Evolutionary conservation across 2,888 invertebrate genomes (phyloP), one percentile per base, ranked within the genome.

Genomic region (Tillus elongatus): DNA sequence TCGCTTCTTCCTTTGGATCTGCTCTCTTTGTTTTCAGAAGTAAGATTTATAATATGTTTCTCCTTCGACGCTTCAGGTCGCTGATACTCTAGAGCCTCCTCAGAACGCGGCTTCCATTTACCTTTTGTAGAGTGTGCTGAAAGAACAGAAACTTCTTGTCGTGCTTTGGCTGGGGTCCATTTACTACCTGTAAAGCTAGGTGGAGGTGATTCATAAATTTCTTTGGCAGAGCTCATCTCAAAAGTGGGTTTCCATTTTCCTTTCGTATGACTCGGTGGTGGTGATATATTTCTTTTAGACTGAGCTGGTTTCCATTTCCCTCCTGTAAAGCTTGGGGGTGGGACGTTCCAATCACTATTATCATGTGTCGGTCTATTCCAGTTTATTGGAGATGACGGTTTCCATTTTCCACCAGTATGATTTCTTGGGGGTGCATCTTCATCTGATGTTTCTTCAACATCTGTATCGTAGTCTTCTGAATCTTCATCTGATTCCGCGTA

Each of bases 331-430:
- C 70, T 62, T 2, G 70, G 66, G 2, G 70, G 68, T 3, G 70
- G 70, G 30, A 71, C 66, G 36, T 71, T 73, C 79, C 77, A 79
- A 10, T 73, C 73, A 27, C 64, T 43, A 27, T 42, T 44, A 10
- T 49, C 43, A 11, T 44, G 41, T 13, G 39, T 35, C n/a, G 48
- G 46, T 32, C 52, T 42, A 4, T 49, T 39, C 63, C 63, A 64
- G 37, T 60, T 60, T 15, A 65, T 52, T 3, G 63, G 64, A 3
- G 61, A 64, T 12, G 61, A 76, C 1, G 84, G 84, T 52, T 79
- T 81, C 86, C 86, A 86, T 59, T 86, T 85, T 2, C 77, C 79
- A 0, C 76, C 81, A 3, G 77, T 78, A 41, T 75, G 73, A 10
- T 69, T 65, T 24, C 66, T 61, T 2, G 74, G 73, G 4, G 75